Conservation (phyloP, 2,113 vertebrate species). For the Hiodon alosoides region DNA sequence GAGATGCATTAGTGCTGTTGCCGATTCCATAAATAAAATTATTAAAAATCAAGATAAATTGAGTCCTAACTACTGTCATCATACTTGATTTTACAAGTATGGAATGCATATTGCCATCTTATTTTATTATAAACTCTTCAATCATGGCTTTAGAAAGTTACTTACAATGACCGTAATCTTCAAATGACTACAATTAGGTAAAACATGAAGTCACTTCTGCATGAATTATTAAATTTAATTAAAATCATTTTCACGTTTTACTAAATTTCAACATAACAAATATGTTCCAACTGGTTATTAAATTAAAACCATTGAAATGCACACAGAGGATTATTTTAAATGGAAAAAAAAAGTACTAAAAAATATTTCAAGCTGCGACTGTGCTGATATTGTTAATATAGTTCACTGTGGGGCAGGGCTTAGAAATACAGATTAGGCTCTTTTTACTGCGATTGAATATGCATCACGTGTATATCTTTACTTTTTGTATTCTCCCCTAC, state of each 20-base stretch:
- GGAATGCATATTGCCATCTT: conserved; percentile 9
- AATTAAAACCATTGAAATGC: too few species aligned
- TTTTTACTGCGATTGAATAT: too few species aligned
- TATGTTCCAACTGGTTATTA: too few species aligned
- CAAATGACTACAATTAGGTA: conserved; percentile 1
- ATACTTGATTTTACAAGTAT: conserved; percentile 14
- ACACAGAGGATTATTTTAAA: too few species aligned
- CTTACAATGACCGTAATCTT: not conserved
- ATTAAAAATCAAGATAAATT: conserved; percentile 8
- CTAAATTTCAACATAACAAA: too few species aligned
- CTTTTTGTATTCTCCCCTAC: too few species aligned
- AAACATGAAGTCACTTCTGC: conserved; percentile 10
- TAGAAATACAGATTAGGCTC: too few species aligned
- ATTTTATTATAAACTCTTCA: conserved; percentile 17
- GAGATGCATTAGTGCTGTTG: too few species aligned
- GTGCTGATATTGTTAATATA: not conserved
- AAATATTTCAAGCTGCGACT: not conserved
- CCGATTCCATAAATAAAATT: not conserved
- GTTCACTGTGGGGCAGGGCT: not conserved
- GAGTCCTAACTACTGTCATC: conserved; percentile 11
- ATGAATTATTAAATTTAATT: not conserved
- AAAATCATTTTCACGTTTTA: not conserved
- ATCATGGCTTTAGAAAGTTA: conserved; percentile 7
- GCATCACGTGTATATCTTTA: too few species aligned
- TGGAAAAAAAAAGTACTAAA: not conserved